Evolutionary conservation across 2,888 invertebrate genomes (phyloP), one percentile per base, ranked within the genome.

Genomic region (Slavum lentiscoides): DNA sequence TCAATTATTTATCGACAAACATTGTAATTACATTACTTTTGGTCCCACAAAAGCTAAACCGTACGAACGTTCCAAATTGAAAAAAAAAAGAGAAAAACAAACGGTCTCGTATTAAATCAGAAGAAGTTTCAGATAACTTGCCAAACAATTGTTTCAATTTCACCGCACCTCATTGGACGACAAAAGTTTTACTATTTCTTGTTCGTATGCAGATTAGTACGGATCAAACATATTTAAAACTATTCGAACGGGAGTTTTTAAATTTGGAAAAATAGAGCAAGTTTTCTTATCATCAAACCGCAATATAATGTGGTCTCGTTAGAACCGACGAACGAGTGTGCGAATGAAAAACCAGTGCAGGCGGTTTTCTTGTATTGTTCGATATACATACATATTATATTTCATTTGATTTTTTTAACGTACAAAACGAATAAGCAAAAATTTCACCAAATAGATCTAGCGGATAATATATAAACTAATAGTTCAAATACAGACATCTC

Each of bases 101-200:
- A 61, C 17, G 21, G 72, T 23, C 43, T n/a, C n/a, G 19, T 39
- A 43, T 59, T 23, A 43, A 72, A 23, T 43, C 61, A 19, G 30
- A n/a, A 30, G n/a, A 73, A 61, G 23, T 62, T 43, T n/a, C 49
- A 8, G 9, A 62, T 49, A 73, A 73, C 19, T 73, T 61, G 17
- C 19, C 23, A 62, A 62, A 49, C 49, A 49, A 62, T 72, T 72
- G 59, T 21, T 72, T 62, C 30, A 30, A 43, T 30, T 30, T 59
- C 23, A 1, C 6, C 21, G 21, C 0, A 7, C 6, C n/a, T n/a
- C n/a, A n/a, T 30, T 30, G 21, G 39, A 72, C 39, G 3, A 7
- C 43, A 72, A 72, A 72, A 39, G 15, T 39, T 39, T 72, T 8
- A 3, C 37, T 13, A 19, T 55, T 30, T 30, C 17, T n/a, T 15